A percentile compares a stretch with the other conserved stretches of the same genome.
These are phyloP conservation scores for Astropecten irregularis DNA, from an alignment of 53 echinoderm and acorn worm genomes.

Conservation along the genomic window DNA sequence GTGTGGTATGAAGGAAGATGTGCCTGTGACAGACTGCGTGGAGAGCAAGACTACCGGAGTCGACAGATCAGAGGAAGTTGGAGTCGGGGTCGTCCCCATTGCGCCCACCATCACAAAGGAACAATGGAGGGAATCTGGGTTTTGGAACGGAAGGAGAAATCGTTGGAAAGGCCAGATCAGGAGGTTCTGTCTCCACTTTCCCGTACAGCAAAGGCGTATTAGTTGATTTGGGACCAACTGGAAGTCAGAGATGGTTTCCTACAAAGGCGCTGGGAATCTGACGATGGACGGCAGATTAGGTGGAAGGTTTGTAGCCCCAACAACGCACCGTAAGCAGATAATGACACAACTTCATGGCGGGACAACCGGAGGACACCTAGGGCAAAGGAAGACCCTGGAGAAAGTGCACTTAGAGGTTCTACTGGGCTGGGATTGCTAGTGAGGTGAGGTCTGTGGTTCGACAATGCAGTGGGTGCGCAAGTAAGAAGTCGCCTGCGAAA, in stretches of 20 bases:
- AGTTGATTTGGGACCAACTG: constrained; percentile 23
- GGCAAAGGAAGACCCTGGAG: constrained; percentile 6
- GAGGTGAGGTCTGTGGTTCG: constrained; percentile 29
- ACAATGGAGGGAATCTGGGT: constrained; percentile 27
- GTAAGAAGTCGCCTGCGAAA: constrained; percentile 3
- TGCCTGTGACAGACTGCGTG: not conserved
- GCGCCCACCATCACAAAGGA: not conserved
- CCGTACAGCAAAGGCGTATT: not conserved
- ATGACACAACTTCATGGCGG: constrained; percentile 21
- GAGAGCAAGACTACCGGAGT: not conserved
- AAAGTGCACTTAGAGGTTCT: constrained; percentile 25
- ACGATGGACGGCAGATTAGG: not conserved
- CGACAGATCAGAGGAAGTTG: not conserved
- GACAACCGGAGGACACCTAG: constrained; percentile 21
- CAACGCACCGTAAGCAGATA: not conserved
- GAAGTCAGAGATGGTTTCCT: constrained; percentile 2
- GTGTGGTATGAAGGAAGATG: not conserved
- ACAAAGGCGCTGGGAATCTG: constrained; percentile 18
- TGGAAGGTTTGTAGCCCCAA: not conserved
- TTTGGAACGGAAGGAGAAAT: not conserved
- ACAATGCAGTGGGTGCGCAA: constrained; percentile 30
- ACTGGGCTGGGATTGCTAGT: not conserved
- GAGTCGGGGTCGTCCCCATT: not conserved
- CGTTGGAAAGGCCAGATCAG: not conserved
- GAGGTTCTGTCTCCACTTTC: not conserved